phyloP scores from a whole-genome alignment of 2,797 vertebrate species.

The Tarsius wallacei region DNA sequence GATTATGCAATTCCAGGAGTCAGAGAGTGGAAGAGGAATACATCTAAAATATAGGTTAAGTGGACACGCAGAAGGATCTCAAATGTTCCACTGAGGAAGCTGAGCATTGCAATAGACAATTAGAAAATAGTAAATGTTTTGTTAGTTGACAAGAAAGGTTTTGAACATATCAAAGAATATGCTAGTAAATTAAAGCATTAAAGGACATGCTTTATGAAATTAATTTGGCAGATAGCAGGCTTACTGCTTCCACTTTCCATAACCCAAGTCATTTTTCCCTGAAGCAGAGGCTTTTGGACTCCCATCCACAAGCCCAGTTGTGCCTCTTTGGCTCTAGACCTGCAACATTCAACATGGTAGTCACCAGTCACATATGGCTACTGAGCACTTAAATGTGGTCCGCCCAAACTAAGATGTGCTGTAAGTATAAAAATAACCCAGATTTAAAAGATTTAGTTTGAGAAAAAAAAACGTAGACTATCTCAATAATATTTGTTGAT shows the following conservation, averaged over 20 bases:
- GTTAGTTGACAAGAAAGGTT: neutral
- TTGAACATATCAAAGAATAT: neutral
- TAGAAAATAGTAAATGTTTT: neutral
- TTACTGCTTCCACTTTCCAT: neutral
- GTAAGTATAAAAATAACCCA: neutral
- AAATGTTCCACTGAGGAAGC: neutral
- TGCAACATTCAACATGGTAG: neutral
- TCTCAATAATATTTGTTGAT: neutral
- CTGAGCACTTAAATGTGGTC: neutral
- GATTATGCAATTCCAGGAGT: neutral
- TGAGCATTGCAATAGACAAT: neutral
- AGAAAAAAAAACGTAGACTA: slow-evolving; percentile 36
- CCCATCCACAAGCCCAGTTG: neutral
- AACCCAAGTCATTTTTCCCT: neutral
- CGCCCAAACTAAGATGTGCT: neutral
- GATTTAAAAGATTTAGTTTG: neutral
- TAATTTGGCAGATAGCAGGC: neutral
- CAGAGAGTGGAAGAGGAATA: neutral
- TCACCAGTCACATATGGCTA: neutral
- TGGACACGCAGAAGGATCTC: neutral
- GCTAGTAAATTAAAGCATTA: neutral
- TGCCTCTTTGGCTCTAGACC: neutral
- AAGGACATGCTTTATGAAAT: neutral
- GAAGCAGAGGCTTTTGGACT: neutral
- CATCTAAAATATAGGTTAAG: neutral